Evolutionary conservation across 92 coral and sea anemone genomes (phyloP), one percentile per base, ranked within the genome.

Genomic region (Bergia sp.): DNA sequence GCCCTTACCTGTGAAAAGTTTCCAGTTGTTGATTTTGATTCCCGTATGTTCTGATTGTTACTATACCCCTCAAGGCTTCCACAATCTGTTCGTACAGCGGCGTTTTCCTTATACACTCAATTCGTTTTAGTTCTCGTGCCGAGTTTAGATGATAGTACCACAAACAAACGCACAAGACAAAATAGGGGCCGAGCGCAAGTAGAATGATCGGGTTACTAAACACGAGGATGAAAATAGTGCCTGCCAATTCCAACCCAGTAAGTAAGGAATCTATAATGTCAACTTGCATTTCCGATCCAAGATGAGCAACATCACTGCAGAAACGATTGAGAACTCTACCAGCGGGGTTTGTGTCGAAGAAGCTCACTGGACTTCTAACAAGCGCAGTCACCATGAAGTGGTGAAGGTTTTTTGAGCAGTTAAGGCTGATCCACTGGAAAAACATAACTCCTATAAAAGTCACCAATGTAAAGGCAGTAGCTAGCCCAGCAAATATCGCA

Each of bases 11-110:
- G 77, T 84, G 36, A 84, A 84, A 84, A 3, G 36, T 84, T 50
- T 45, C 87, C 87, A 84, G 40, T 37, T 43, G 87, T 75, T 1
- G 5, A 15, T 67, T 45, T 11, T 69, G 38, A 11, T 47, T 84
- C 43, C 77, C 74, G 44, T 84, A 55, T 9, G 87, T 84, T 73
- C 87, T 44, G 29, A 84, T 84, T 4, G 77, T 84, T 41, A 47
- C 64, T 42, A 84, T 71, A 47, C 87, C 87, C 13, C 87, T 69
- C 13, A 84, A 36, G 23, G 87, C 43, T 47, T 84, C 87, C 67
- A 79, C 79, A 47, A 84, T 49, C 79, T 71, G 87, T 16, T 84
- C 87, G 79, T 71, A 84, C 87, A 84, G 78, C 87, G 87, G 87
- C 10, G 87, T 84, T 45, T 37, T 72, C 6, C 71, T 84, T 37